Percentiles rank a stretch among this genome's conserved stretches.
Evolutionary conservation across 2,888 invertebrate species (phyloP).

Genomic region (Pachydiplax longipennis): DNA sequence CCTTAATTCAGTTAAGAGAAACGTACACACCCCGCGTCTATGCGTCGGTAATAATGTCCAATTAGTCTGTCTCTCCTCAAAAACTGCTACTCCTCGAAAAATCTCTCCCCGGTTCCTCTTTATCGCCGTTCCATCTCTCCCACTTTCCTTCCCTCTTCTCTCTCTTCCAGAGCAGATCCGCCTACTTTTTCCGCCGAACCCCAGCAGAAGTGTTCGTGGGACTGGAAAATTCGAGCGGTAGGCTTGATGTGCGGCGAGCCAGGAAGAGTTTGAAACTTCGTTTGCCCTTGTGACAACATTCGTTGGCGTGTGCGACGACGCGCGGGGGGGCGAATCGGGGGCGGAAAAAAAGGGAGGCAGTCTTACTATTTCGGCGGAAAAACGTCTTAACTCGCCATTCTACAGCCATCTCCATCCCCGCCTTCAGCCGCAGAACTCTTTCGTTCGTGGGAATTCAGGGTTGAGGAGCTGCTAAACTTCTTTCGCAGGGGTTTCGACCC

Average conservation of each 20-base stretch:
- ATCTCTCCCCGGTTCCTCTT: neutral
- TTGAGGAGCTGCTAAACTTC: neutral
- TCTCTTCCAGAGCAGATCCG: neutral
- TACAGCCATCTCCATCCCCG: neutral
- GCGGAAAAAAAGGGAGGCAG: neutral
- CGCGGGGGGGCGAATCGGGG: neutral
- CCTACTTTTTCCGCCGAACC: neutral
- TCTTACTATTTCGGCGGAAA: neutral
- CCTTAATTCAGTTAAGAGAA: too few relatives aligned
- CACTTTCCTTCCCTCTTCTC: neutral
- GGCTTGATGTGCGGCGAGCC: constrained; percentile 30
- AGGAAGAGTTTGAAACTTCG: constrained; percentile 40
- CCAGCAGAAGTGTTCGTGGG: neutral
- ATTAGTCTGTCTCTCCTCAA: too few relatives aligned
- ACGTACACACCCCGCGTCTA: too few relatives aligned
- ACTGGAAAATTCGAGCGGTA: constrained; percentile 16
- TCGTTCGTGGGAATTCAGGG: neutral
- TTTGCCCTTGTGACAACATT: constrained; percentile 29
- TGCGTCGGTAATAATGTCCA: too few relatives aligned
- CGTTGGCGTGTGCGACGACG: constrained; percentile 6
- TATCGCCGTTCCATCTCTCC: neutral
- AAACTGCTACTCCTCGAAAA: neutral
- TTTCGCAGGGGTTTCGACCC: neutral
- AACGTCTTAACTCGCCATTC: neutral
- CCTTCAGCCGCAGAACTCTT: neutral